Conservation (phyloP, 2,113 vertebrate species). For the Lophochroa leadbeateri region DNA sequence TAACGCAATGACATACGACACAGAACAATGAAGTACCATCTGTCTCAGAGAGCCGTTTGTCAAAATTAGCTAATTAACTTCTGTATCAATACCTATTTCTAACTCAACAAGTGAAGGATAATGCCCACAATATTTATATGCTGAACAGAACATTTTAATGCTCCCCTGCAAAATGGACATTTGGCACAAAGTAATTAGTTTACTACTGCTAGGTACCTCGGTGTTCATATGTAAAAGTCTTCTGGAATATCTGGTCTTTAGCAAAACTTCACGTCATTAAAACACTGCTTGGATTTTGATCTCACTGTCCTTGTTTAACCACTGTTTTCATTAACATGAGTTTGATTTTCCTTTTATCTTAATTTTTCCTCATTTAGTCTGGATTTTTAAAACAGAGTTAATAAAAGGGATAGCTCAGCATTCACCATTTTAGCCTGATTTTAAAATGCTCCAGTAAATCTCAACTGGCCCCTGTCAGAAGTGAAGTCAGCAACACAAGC, state of each 20-base stretch:
- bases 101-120: not conserved
- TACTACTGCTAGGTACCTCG: not conserved
- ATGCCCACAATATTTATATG: not conserved
- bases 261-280: not conserved
- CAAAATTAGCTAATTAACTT: not conserved
- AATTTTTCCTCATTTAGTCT: not conserved
- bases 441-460: not conserved
- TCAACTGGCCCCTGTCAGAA: not conserved
- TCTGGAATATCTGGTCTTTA: not conserved
- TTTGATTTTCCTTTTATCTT: not conserved
- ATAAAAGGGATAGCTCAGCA: not conserved
- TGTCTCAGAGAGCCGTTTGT: not conserved
- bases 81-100: not conserved
- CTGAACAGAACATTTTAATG: not conserved
- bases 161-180: not conserved
- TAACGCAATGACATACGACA: rapidly evolving
- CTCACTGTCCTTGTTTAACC: not conserved
- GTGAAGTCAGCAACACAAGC: not conserved
- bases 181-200: not conserved
- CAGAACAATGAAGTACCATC: not conserved
- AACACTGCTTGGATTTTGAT: not conserved
- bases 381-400: not conserved
- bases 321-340: not conserved
- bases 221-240: not conserved
- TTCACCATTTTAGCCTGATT: not conserved